A percentile compares a stretch with the other conserved stretches of the same genome.
phyloP scores from a whole-genome alignment of 1,140 invertebrate genomes.

The Scylla paramamosain region DNA sequence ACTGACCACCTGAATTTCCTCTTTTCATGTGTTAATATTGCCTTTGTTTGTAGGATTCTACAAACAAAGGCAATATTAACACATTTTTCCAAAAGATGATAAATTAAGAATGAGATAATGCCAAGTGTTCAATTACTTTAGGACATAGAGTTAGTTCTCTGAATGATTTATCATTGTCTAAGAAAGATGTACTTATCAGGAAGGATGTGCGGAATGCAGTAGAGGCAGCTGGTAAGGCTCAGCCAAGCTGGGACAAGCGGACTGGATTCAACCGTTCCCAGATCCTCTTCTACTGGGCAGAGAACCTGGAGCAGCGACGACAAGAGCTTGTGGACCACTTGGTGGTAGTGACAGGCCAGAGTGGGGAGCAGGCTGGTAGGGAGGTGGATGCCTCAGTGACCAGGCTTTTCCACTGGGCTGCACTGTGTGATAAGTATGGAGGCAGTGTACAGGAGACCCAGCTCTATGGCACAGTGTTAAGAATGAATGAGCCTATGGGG shows the following conservation, averaged over 20 bases:
- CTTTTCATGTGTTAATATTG: too few species aligned
- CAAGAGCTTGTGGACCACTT: constrained; percentile 80
- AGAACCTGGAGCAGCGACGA: constrained; percentile 80
- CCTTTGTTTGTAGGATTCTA: too few species aligned
- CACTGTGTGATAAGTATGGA: constrained; percentile 82
- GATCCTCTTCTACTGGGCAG: constrained; percentile 82
- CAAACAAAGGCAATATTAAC: too few species aligned
- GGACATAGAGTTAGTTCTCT: too few species aligned
- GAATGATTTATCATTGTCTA: too few species aligned
- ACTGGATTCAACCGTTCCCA: constrained; percentile 82
- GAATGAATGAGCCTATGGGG: constrained; percentile 81
- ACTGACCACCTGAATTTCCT: too few species aligned
- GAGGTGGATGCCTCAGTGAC: constrained; percentile 81
- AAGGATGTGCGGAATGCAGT: constrained; percentile 83
- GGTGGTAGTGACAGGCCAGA: constrained; percentile 78
- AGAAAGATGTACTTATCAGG: constrained; percentile 62
- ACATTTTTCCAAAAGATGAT: too few species aligned
- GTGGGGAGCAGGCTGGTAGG: constrained; percentile 77
- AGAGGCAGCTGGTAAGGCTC: constrained; percentile 80
- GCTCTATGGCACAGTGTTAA: constrained; percentile 81
- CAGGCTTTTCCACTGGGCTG: constrained; percentile 82
- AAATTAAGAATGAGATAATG: too few species aligned
- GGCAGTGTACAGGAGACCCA: constrained; percentile 81
- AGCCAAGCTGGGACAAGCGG: constrained; percentile 81
- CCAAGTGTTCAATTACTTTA: too few species aligned